A percentile compares a stretch with the other conserved stretches of the same genome.
phyloP scores from a whole-genome alignment of 2,888 invertebrate genomes.

The Mythimna vitellina region DNA sequence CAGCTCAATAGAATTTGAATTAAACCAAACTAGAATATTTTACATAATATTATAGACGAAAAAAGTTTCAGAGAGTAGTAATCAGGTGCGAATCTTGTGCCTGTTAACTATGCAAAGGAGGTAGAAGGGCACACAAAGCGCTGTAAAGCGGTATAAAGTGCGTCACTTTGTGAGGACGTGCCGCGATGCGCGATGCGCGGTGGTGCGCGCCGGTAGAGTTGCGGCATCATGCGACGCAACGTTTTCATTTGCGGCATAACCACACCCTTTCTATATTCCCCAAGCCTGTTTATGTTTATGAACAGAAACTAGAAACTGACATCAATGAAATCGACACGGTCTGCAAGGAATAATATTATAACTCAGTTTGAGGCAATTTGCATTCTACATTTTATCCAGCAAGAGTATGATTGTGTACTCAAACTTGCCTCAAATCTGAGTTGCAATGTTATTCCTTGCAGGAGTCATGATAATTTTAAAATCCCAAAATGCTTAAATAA shows the following conservation, averaged over 20 bases:
- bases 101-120: constrained; percentile 37
- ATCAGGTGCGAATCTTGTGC: constrained; percentile 41
- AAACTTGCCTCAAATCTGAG: too few species aligned
- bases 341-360: too few species aligned
- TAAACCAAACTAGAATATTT: constrained; percentile 24
- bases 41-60: constrained; percentile 30
- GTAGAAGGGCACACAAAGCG: constrained; percentile 27
- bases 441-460: too few species aligned
- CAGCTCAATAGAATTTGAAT: constrained; percentile 11
- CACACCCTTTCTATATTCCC: constrained; percentile 53
- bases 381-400: too few species aligned
- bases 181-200: constrained; percentile 16
- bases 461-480: too few species aligned
- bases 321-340: not conserved
- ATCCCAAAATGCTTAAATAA: too few species aligned
- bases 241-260: constrained; percentile 39
- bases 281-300: constrained; percentile 40
- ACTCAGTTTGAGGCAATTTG: too few species aligned
- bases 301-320: constrained; percentile 17
- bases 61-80: constrained; percentile 29
- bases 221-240: constrained; percentile 35
- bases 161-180: constrained; percentile 36
- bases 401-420: too few species aligned
- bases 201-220: constrained; percentile 7
- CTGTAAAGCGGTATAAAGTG: constrained; percentile 18